These are phyloP conservation scores for Oryzias sinensis DNA, from an alignment of 2,797 vertebrate species.

Conservation along the genomic window DNA sequence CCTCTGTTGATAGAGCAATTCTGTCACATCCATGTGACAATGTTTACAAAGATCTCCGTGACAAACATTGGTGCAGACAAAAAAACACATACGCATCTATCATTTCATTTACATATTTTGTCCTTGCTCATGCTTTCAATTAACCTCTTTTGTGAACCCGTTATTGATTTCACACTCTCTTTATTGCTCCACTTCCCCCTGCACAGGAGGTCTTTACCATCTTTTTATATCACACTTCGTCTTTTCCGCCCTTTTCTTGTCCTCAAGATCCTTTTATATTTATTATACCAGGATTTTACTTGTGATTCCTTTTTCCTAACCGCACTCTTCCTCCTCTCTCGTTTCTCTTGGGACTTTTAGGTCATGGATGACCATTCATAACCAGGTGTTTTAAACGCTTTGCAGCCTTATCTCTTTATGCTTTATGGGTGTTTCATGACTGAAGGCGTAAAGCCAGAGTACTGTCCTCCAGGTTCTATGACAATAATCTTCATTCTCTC, in stretches of 20 bases:
- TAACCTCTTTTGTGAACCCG: conserved; percentile 47
- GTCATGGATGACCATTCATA: conserved; percentile 74
- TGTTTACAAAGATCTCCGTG: not conserved
- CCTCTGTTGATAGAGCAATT: not conserved
- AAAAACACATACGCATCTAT: conserved; percentile 16
- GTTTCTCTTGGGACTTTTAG: conserved; percentile 53
- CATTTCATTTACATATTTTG: conserved; percentile 42
- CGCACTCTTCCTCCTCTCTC: conserved; percentile 3
- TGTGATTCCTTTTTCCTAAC: conserved; percentile 13
- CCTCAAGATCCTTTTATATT: conserved; percentile 44
- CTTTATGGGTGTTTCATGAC: conserved; percentile 69
- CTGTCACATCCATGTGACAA: conserved; percentile 6
- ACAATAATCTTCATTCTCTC: conserved; percentile 31
- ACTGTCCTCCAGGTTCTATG: conserved; percentile 37
- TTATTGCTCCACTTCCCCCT: conserved; percentile 38
- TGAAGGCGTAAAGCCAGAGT: conserved; percentile 48
- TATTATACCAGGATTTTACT: conserved; percentile 39
- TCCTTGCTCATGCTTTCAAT: conserved; percentile 48
- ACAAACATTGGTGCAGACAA: conserved; percentile 1
- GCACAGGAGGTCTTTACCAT: conserved; percentile 38
- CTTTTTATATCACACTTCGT: conserved; percentile 37
- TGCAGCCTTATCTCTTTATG: conserved; percentile 75
- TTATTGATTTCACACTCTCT: conserved; percentile 45
- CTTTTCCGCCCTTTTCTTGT: conserved; percentile 44
- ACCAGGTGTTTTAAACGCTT: conserved; percentile 74